Conservation (phyloP, 2,888 invertebrate species). For the Seira sanloemensis region DNA sequence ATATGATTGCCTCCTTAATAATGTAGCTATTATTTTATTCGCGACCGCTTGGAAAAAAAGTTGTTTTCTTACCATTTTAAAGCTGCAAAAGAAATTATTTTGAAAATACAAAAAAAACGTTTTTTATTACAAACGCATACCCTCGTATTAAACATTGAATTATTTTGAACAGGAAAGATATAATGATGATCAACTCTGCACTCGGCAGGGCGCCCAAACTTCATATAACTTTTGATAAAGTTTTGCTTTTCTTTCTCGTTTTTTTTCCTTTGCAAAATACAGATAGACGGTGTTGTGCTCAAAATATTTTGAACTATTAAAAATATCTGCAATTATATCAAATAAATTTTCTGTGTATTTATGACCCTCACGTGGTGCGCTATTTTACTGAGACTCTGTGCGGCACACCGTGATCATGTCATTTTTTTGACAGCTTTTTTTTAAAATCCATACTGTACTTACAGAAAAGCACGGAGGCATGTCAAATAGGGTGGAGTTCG, state of each 20-base stretch:
- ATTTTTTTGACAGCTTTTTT: neutral
- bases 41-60: slow-evolving; percentile 43
- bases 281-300: too few relatives aligned
- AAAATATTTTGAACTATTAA: neutral
- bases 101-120: neutral
- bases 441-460: neutral
- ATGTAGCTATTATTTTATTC: slow-evolving; percentile 43
- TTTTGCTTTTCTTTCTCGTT: too few relatives aligned
- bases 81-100: neutral
- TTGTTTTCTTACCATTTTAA: neutral
- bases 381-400: neutral
- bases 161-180: neutral
- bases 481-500: neutral
- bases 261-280: too few relatives aligned
- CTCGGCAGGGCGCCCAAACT: neutral
- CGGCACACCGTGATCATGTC: neutral
- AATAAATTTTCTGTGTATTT: slow-evolving; percentile 5
- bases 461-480: neutral
- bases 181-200: neutral
- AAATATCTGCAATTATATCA: neutral
- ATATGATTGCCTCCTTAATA: slow-evolving; percentile 15
- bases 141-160: neutral
- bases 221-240: too few relatives aligned
- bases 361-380: neutral
- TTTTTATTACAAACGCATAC: neutral